Percentiles rank a stretch among this genome's conserved stretches.
These are phyloP conservation scores for Todiramphus chloris DNA, from an alignment of 2,113 vertebrate species.

Conservation along the genomic window DNA sequence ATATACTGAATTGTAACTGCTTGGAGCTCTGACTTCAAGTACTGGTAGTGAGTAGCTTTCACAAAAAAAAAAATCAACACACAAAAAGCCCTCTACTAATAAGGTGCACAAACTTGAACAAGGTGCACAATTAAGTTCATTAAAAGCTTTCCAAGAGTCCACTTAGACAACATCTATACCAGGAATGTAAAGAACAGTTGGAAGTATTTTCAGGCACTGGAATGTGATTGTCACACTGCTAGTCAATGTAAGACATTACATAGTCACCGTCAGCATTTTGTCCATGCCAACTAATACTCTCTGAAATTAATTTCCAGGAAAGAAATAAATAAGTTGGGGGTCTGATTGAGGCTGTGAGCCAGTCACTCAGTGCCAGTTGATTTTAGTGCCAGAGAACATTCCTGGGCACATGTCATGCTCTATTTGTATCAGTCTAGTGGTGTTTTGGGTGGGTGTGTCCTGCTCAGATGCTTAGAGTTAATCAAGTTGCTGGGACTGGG, in stretches of 20 bases:
- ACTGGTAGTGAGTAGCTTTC: background rate
- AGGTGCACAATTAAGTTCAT: background rate
- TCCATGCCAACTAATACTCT: background rate
- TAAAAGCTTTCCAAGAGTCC: background rate
- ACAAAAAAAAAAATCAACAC: background rate
- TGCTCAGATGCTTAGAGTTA: background rate
- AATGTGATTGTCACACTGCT: background rate
- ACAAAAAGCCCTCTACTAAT: background rate
- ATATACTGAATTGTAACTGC: background rate
- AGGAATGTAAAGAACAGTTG: background rate
- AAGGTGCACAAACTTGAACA: background rate
- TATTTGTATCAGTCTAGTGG: slow-evolving; percentile 5
- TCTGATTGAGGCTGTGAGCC: background rate
- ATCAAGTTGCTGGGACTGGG: background rate
- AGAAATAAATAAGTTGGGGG: background rate
- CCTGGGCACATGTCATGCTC: background rate
- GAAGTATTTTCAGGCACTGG: background rate
- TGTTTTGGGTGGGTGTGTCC: slow-evolving; percentile 31
- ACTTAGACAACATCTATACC: background rate
- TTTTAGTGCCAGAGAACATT: slow-evolving; percentile 31
- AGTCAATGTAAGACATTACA: background rate
- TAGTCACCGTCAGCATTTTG: background rate
- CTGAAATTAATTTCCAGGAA: background rate
- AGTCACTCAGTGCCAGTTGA: background rate
- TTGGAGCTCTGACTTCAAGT: background rate